Evolutionary conservation across 2,888 invertebrate genomes (phyloP).

Genomic region (Acleris literana): DNA sequence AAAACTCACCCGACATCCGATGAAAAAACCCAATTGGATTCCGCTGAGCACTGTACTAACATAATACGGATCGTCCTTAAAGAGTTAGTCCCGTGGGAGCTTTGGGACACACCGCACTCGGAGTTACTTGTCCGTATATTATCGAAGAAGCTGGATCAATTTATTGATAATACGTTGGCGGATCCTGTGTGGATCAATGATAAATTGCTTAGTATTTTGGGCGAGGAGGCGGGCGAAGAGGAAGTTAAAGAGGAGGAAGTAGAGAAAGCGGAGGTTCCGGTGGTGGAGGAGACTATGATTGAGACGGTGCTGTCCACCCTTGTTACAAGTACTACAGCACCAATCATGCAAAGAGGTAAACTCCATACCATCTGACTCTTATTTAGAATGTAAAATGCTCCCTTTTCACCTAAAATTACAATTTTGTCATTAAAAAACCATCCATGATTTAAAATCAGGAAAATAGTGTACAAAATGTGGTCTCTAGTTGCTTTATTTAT

Average conservation of each 20-base stretch:
- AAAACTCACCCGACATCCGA: constrained; percentile 64
- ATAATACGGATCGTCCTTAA: constrained; percentile 84
- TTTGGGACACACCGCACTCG: constrained; percentile 87
- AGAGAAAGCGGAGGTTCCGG: constrained; percentile 21
- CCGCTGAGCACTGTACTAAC: constrained; percentile 84
- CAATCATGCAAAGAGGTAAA: constrained; percentile 49
- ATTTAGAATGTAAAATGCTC: too few relatives aligned
- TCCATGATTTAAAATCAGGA: too few relatives aligned
- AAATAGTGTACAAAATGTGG: too few relatives aligned
- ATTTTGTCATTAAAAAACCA: too few relatives aligned
- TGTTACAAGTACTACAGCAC: constrained; percentile 49
- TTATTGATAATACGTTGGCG: constrained; percentile 73
- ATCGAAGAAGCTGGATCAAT: constrained; percentile 82
- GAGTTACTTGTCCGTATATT: constrained; percentile 85
- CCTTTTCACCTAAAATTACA: too few relatives aligned
- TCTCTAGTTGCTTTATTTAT: too few relatives aligned
- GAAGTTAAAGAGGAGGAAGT: constrained; percentile 26
- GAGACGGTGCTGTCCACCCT: constrained; percentile 52
- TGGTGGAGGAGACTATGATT: constrained; percentile 40
- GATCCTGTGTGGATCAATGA: constrained; percentile 81
- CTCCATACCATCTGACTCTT: too few relatives aligned
- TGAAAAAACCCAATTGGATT: constrained; percentile 61
- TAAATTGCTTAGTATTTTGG: constrained; percentile 57
- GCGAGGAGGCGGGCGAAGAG: constrained; percentile 18
- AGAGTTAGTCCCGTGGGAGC: constrained; percentile 86